phyloP scores from a whole-genome alignment of 2,797 vertebrate species.

The Acanthopagrus latus region DNA sequence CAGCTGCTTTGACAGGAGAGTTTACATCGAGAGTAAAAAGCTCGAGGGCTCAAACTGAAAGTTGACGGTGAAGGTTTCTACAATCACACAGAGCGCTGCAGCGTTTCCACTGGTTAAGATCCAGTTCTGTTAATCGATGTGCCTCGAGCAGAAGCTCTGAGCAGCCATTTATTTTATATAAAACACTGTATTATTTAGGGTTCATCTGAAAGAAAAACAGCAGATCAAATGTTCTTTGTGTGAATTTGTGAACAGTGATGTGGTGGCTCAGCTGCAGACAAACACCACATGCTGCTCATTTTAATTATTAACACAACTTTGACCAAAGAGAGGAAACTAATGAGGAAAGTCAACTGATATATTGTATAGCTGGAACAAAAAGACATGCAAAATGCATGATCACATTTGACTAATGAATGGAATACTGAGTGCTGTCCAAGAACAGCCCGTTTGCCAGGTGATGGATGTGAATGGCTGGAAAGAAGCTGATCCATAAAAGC shows the following conservation, averaged over 20 bases:
- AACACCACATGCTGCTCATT: constrained; percentile 4
- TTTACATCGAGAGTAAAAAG: constrained; percentile 3
- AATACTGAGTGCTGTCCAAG: constrained; percentile 19
- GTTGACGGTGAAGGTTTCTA: not conserved
- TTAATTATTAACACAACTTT: constrained; percentile 11
- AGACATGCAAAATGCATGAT: not conserved
- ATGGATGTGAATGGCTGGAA: constrained; percentile 4
- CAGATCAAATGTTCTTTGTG: not conserved
- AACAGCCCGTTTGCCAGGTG: not conserved
- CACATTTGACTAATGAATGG: constrained; percentile 14
- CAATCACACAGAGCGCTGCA: not conserved
- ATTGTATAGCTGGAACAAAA: not conserved
- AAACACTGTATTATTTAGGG: constrained; percentile 5
- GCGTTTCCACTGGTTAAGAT: constrained; percentile 4
- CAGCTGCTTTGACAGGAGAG: not conserved
- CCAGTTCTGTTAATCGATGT: constrained; percentile 17
- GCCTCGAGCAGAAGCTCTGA: constrained; percentile 1
- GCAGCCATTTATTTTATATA: not conserved
- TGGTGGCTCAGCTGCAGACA: not conserved
- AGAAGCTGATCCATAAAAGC: constrained; percentile 9
- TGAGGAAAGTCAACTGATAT: not conserved
- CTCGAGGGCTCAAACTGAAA: constrained; percentile 5
- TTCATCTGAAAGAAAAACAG: constrained; percentile 7
- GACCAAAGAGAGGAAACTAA: not conserved
- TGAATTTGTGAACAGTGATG: not conserved